Conservation (phyloP, 2,888 invertebrate genomes). For the Morpho helenor region DNA sequence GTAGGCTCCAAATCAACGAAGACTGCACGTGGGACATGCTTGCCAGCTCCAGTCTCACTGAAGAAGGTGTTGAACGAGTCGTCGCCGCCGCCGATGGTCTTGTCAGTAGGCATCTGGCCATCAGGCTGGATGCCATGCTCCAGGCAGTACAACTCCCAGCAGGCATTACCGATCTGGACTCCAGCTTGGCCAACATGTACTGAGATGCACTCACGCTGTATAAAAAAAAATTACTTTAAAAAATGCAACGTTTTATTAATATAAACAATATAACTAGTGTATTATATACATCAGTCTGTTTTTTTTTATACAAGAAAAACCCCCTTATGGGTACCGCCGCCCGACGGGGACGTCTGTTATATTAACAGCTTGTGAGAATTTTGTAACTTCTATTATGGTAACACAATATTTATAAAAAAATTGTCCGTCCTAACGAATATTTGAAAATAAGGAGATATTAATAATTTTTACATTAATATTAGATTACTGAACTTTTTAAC, state of each 20-base stretch:
- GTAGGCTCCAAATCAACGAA: constrained; percentile 98
- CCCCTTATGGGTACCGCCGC: too few species aligned
- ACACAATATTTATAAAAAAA: too few species aligned
- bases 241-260: not conserved
- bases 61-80: constrained; percentile 98
- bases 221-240: constrained; percentile 26
- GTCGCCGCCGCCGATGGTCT: constrained; percentile 93
- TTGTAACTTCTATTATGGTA: too few species aligned
- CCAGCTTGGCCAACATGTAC: constrained; percentile 82
- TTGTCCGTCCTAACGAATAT: too few species aligned
- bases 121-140: constrained; percentile 96
- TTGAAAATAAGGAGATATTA: too few species aligned
- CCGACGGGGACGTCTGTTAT: too few species aligned
- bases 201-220: constrained; percentile 82
- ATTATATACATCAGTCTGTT: too few species aligned
- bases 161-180: constrained; percentile 94
- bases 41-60: constrained; percentile 96
- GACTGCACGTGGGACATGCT: constrained; percentile 96
- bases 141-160: constrained; percentile 93
- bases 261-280: not conserved
- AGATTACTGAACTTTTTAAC: too few species aligned
- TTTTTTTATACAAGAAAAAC: too few species aligned
- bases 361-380: too few species aligned
- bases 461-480: too few species aligned
- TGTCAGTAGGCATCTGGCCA: constrained; percentile 96